Evolutionary conservation across 2,797 vertebrate species (phyloP).

Genomic region (Rhinatrema bivittatum): DNA sequence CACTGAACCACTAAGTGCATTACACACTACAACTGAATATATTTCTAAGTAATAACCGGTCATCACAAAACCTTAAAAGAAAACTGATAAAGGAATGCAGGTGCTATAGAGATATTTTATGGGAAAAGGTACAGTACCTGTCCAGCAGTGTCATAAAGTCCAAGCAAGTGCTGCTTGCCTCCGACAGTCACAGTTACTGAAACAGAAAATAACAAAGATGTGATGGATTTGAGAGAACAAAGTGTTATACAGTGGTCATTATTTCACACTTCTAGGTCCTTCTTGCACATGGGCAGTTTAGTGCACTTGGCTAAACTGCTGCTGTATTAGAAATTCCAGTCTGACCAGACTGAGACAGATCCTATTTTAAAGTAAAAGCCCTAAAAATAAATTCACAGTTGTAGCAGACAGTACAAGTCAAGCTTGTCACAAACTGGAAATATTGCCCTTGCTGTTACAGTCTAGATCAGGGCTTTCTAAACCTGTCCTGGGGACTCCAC

Average conservation of each 20-base stretch:
- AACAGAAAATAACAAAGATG: slow-evolving; percentile 26
- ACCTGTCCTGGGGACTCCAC: too few relatives aligned
- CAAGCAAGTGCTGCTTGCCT: slow-evolving; percentile 74
- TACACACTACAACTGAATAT: too few relatives aligned
- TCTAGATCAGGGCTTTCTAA: too few relatives aligned
- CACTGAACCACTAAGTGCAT: too few relatives aligned
- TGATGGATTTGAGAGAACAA: neutral
- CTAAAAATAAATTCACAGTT: neutral
- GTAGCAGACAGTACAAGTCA: slow-evolving; percentile 20
- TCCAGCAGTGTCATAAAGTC: slow-evolving; percentile 78
- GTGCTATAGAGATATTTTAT: too few relatives aligned
- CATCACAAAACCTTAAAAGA: too few relatives aligned
- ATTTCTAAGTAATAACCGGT: too few relatives aligned
- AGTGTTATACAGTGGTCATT: neutral
- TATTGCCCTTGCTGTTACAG: neutral
- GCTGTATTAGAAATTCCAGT: accelerated
- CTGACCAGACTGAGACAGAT: slow-evolving; percentile 12
- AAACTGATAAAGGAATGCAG: too few relatives aligned
- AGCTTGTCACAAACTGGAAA: neutral
- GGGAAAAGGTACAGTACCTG: too few relatives aligned
- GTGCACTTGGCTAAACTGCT: neutral
- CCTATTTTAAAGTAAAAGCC: slow-evolving; percentile 3
- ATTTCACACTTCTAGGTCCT: neutral
- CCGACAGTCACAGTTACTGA: slow-evolving; percentile 76
- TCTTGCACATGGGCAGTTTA: neutral